These are phyloP conservation scores for Ictidomys tridecemlineatus DNA, from an alignment of 2,113 vertebrate species.

Conservation along the genomic window DNA sequence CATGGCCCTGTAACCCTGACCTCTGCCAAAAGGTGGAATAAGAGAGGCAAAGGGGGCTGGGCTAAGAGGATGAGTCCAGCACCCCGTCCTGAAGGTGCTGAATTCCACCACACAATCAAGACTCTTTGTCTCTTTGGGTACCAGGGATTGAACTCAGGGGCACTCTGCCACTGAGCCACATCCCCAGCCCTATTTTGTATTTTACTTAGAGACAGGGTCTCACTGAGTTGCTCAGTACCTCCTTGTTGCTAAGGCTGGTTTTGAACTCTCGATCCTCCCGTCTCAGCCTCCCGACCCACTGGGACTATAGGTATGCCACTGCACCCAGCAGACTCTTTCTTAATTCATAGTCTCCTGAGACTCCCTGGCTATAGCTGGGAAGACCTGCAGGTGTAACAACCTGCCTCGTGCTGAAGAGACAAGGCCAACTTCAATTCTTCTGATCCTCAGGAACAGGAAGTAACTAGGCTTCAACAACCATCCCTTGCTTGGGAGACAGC, in stretches of 20 bases:
- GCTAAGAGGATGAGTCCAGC: neutral
- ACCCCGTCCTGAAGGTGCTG: neutral
- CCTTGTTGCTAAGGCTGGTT: no score
- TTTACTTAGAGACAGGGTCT: no score
- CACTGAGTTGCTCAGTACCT: no score
- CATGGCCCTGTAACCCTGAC: slow-evolving; percentile 57
- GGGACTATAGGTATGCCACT: no score
- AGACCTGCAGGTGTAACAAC: neutral
- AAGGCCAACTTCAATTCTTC: neutral
- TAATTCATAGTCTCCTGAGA: neutral
- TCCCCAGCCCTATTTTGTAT: no score
- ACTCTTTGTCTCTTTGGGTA: no score
- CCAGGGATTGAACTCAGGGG: no score
- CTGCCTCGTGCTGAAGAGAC: rapidly evolving
- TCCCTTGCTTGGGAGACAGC: neutral
- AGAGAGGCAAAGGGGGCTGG: neutral
- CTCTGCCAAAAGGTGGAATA: neutral
- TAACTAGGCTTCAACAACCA: neutral
- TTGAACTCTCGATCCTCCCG: no score
- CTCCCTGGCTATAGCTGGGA: neutral
- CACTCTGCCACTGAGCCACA: no score
- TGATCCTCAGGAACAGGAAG: neutral
- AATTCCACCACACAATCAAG: neutral
- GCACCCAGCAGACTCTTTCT: neutral
- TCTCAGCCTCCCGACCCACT: no score